Evolutionary conservation across 2,113 vertebrate genomes (phyloP), one percentile per base, ranked within the genome.

Genomic region (Scomber scombrus): DNA sequence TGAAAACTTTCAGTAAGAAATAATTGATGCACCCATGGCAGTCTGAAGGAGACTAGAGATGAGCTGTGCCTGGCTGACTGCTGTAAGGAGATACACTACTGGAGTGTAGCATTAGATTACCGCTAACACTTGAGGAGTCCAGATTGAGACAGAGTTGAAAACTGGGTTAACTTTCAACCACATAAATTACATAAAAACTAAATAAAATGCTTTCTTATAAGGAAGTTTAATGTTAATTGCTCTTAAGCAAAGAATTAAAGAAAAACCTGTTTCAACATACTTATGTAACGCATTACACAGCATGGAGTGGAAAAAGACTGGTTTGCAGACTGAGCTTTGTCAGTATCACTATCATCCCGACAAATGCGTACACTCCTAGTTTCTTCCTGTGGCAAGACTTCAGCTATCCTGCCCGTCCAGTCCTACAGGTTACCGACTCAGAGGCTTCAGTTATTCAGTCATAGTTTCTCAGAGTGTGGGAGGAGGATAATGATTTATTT

Each of bases 51-150:
- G 76, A 65, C 23, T 10, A 23, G 71, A 46, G 82, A 81, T 80
- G 80, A 85, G 75, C 71, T 74, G 51, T 4, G 70, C 50, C 61
- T 67, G 47, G 55, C 46, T 52, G 61, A 46, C 34, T 23, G 62
- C 49, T 84, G 91, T 87, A 90, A 92, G 68, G 61, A 89, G 89
- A 91, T 76, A 75, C 54, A 47, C 49, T 49, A 31, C 75, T 29
- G 12, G 47, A 73, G 52, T 14, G 21, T 12, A 45, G 77, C 46
- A 55, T 89, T 82, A 77, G 26, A 70, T 93, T 88, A 86, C 88
- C n/a, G 5, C 13, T 3, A 34, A 60, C 14, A 5, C 29, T 60
- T 43, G n/a, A 72, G 57, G 56, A 71, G 60, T 11, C 16, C 12
- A 67, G 18, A 54, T 15, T 21, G 19, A 75, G 40, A 79, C 0